Base-by-base conservation (phyloP, 2,797 vertebrate species). In the Carcharodon carcharias region DNA sequence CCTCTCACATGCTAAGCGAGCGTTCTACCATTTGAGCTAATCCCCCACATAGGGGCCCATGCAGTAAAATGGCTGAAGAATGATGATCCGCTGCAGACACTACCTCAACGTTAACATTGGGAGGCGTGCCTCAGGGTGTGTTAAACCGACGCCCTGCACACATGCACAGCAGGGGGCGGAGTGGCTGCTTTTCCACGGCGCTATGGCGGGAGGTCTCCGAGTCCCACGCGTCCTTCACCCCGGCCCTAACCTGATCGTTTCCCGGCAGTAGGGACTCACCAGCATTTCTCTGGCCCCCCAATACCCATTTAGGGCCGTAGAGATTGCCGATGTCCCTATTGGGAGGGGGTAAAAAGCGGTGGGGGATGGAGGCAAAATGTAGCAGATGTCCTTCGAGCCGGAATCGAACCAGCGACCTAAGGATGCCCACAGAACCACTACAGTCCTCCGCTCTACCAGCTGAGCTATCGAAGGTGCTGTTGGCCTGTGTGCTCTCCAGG, bases 11-110 rank as follows among this genome's bases (percentile, higher is more conserved):
- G 97, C 97, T 97, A 97, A 97, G 97, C 97, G 97, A 98, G 97
- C 97, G 97, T 97, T 97, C 97, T 98, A 97, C 97, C 98, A 97
- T 97, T 97, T 98, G 97, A 97, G 97, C 97, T 98, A 98, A 98
- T 97, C 97, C 97, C 97, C 97, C 97, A n/a, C n/a, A n/a, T n/a
- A n/a, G n/a, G n/a, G n/a, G n/a, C n/a, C n/a, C n/a, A n/a, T n/a
- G n/a, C n/a, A n/a, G n/a, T n/a, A 0, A 35, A 28, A 54, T 3
- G 6, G 6, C 4, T n/a, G 31, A 91, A 61, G 28, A 61, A 61
- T 0, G 31, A 61, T 8, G 2, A 91, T 16, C 11, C 3, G 8
- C 1, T 12, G 40, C 31, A 61, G 56, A 18, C 12, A 3, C 28
- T 50, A 11, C 5, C 6, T 88, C 0, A 45, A 0, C 28, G 3